Conservation (phyloP, 2,888 invertebrate species). For the Hypercompe scribonia region DNA sequence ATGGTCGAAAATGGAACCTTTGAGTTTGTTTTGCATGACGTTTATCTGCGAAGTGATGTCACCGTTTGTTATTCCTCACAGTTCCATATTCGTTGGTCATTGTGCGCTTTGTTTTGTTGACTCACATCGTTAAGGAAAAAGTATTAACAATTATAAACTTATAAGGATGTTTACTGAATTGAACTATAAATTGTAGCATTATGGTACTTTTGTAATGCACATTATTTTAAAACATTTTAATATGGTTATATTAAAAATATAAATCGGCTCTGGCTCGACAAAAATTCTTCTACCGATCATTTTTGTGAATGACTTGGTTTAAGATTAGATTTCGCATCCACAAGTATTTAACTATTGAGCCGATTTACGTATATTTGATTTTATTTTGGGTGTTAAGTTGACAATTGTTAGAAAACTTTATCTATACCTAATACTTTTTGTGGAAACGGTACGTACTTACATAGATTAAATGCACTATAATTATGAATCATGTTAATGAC, state of each 20-base stretch:
- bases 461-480: background rate
- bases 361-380: background rate
- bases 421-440: background rate
- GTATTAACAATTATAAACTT: conserved; percentile 49
- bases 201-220: background rate
- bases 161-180: conserved; percentile 45
- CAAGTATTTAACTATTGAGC: too few species aligned
- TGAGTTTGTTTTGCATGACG: conserved; percentile 61
- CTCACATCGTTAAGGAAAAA: conserved; percentile 70
- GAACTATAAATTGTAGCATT: conserved; percentile 30
- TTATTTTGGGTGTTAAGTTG: background rate
- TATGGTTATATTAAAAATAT: background rate
- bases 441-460: too few species aligned
- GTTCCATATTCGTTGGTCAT: conserved; percentile 67
- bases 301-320: background rate
- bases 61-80: conserved; percentile 78
- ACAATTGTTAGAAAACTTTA: background rate
- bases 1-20: conserved; percentile 48
- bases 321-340: too few species aligned
- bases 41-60: conserved; percentile 76
- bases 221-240: background rate
- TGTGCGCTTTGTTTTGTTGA: conserved; percentile 67
- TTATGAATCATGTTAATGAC: background rate
- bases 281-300: background rate
- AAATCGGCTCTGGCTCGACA: background rate